Conservation (phyloP, 1,140 invertebrate species). For the Arctopsyche grandis region DNA sequence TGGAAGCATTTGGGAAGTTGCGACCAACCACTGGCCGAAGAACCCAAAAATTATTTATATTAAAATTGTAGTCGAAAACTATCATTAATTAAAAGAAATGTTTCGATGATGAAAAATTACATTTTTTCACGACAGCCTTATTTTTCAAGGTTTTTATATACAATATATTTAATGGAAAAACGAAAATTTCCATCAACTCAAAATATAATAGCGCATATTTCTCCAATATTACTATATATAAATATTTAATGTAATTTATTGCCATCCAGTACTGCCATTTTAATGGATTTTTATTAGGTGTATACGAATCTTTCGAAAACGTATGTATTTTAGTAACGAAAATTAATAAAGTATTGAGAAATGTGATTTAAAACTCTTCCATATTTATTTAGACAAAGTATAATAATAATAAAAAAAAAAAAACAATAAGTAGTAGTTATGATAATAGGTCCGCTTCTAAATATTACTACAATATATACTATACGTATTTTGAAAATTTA, state of each 20-base stretch:
- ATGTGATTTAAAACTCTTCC: slow-evolving; percentile 38
- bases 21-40: slow-evolving; percentile 64
- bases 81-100: not conserved
- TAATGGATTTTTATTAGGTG: slow-evolving; percentile 22
- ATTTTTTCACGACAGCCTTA: slow-evolving; percentile 14
- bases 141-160: slow-evolving; percentile 30
- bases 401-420: slow-evolving; percentile 9
- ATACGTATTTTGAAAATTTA: slow-evolving; percentile 1
- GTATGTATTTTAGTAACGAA: not conserved
- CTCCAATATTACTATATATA: slow-evolving; percentile 4
- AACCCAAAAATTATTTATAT: slow-evolving; percentile 66
- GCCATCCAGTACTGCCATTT: slow-evolving; percentile 42
- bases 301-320: not conserved
- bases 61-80: slow-evolving; percentile 32
- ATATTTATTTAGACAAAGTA: slow-evolving; percentile 10
- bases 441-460: not conserved
- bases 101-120: not conserved
- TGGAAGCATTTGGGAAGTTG: slow-evolving; percentile 63
- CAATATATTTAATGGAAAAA: not conserved
- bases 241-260: slow-evolving; percentile 29
- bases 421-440: not conserved
- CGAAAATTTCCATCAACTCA: not conserved
- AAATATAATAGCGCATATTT: not conserved
- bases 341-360: slow-evolving; percentile 29
- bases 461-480: too few relatives aligned